phyloP scores from a whole-genome alignment of 2,113 vertebrate genomes.

The Progne subis region DNA sequence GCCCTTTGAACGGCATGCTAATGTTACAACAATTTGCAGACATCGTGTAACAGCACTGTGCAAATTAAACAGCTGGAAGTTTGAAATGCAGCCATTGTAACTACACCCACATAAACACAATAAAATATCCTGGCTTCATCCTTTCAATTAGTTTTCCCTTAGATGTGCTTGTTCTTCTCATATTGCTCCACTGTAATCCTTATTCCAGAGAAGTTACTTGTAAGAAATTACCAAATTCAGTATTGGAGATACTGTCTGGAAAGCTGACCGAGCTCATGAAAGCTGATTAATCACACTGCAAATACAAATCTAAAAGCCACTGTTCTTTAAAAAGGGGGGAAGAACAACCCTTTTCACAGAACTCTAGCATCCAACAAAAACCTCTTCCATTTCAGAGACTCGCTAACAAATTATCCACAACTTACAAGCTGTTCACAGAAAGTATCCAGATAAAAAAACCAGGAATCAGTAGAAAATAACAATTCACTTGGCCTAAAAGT shows the following conservation, averaged over 20 bases:
- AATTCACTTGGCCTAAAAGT: background rate
- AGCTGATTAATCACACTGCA: background rate
- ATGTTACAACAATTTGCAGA: background rate
- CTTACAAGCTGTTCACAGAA: background rate
- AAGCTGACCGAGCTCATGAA: background rate
- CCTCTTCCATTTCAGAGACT: background rate
- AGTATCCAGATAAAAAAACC: background rate
- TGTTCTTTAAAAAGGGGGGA: background rate
- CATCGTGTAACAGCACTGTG: background rate
- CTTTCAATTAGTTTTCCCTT: background rate
- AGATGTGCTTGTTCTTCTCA: background rate
- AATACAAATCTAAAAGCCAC: background rate
- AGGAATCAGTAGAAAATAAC: background rate
- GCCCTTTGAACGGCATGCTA: background rate
- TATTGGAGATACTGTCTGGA: background rate
- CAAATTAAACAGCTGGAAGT: slow-evolving; percentile 5
- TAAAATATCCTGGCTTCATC: background rate
- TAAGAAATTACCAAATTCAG: background rate
- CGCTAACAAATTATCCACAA: background rate
- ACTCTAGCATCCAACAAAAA: background rate
- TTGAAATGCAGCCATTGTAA: background rate
- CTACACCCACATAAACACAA: background rate
- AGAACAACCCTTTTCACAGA: background rate
- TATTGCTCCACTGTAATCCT: background rate
- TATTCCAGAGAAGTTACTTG: background rate